phyloP scores from a whole-genome alignment of 2,113 vertebrate species.

The Indicator indicator region DNA sequence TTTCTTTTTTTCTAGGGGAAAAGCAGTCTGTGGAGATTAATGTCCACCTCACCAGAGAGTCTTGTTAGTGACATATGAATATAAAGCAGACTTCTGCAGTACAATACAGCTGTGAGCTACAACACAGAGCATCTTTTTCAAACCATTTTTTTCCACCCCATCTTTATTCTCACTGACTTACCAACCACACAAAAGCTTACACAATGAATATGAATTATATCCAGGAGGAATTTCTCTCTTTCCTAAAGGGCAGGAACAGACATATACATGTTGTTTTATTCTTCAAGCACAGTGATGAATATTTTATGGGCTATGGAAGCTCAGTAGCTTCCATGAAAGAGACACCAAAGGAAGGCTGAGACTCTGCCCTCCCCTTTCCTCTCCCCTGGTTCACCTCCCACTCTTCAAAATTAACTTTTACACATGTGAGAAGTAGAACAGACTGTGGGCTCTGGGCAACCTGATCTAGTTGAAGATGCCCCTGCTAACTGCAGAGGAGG shows the following conservation, averaged over 20 bases:
- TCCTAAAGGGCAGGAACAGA: conserved; percentile 27
- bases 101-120: conserved; percentile 20
- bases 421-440: neutral
- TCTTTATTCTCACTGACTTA: conserved; percentile 52
- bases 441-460: neutral
- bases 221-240: conserved; percentile 52
- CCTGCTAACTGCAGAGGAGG: too few relatives aligned
- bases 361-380: neutral
- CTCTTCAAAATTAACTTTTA: conserved; percentile 16
- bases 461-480: too few relatives aligned
- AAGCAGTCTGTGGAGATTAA: conserved; percentile 54
- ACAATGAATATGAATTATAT: conserved; percentile 51
- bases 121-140: conserved; percentile 40
- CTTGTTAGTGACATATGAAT: conserved; percentile 55
- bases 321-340: conserved; percentile 28
- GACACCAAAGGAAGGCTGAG: conserved; percentile 5
- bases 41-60: conserved; percentile 42
- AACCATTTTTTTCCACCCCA: neutral
- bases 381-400: neutral
- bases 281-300: conserved; percentile 66
- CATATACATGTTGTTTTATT: conserved; percentile 49
- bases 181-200: conserved; percentile 31
- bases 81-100: conserved; percentile 53
- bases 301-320: conserved; percentile 66
- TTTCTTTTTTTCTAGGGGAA: neutral